These are phyloP conservation scores for Prionace glauca DNA, from an alignment of 2,797 vertebrate genomes.

Conservation along the genomic window DNA sequence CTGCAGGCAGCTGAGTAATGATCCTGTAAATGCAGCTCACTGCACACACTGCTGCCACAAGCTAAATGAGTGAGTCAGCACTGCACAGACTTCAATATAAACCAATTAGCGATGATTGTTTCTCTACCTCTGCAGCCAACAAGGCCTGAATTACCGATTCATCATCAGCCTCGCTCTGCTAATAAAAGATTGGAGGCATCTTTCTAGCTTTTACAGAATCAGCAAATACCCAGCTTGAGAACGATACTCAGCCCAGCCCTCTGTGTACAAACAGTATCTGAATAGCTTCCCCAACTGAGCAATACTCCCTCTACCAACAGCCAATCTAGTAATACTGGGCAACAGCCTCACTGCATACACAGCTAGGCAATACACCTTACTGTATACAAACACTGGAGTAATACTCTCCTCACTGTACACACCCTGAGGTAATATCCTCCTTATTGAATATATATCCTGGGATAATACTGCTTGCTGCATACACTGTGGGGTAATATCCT, in stretches of 20 bases:
- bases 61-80: conserved; percentile 28
- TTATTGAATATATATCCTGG: not conserved
- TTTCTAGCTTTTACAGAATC: not conserved
- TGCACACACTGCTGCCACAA: not conserved
- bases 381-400: no score
- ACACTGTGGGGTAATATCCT: not conserved
- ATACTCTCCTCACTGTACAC: no score
- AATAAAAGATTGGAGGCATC: not conserved
- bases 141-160: not conserved
- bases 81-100: not conserved
- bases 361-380: not conserved
- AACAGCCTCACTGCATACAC: not conserved
- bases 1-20: not conserved
- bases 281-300: not conserved
- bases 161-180: not conserved
- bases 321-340: not conserved
- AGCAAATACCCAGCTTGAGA: not conserved
- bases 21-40: conserved; percentile 9
- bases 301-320: no score
- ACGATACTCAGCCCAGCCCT: not conserved
- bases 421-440: no score
- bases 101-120: conserved; percentile 1
- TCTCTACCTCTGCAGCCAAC: not conserved
- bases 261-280: not conserved
- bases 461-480: not conserved